Evolutionary conservation across 2,888 invertebrate species (phyloP).

Genomic region (Napeogenes inachia): DNA sequence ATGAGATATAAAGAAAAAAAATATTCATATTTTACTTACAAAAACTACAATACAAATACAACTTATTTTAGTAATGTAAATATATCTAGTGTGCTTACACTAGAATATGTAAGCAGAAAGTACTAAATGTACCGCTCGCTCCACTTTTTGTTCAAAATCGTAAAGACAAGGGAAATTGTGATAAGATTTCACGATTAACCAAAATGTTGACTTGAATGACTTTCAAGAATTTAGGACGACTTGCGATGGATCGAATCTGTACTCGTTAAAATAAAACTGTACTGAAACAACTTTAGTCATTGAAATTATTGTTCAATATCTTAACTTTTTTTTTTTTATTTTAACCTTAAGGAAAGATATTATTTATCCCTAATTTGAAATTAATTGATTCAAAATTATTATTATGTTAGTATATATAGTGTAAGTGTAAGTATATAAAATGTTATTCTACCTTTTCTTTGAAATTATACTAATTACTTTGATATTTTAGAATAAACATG

Average conservation of each 20-base stretch:
- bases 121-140: constrained; percentile 24
- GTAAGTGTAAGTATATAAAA: no score
- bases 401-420: no score
- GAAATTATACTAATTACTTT: no score
- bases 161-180: constrained; percentile 15
- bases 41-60: background rate
- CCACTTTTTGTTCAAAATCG: constrained; percentile 23
- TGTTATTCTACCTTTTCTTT: no score
- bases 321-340: no score
- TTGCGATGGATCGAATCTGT: constrained; percentile 1
- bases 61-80: no score
- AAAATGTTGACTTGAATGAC: constrained; percentile 1
- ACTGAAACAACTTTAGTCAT: background rate
- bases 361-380: no score
- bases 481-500: no score
- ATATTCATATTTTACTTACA: background rate
- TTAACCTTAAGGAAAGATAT: no score
- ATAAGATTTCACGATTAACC: constrained; percentile 20
- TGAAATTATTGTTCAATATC: background rate
- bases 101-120: constrained; percentile 17
- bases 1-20: constrained; percentile 6
- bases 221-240: background rate
- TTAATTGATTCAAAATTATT: no score
- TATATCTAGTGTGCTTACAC: no score
- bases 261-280: background rate